These are phyloP conservation scores for Galbula dea DNA, from an alignment of 2,113 vertebrate species.

Conservation along the genomic window DNA sequence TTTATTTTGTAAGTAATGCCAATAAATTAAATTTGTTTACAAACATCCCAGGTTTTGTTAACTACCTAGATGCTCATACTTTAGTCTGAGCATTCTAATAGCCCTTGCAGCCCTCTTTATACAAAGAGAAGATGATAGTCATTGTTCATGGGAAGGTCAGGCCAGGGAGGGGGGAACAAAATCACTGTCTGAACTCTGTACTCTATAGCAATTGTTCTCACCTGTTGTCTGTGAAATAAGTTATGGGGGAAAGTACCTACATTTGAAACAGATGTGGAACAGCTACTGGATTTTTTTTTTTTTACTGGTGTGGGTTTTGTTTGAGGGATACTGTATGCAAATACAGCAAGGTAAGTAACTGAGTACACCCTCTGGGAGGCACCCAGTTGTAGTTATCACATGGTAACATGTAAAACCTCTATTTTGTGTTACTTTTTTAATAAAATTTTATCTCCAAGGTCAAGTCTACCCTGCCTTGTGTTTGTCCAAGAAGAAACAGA, in stretches of 20 bases:
- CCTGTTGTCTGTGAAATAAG: conserved; percentile 16
- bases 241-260: conserved; percentile 2
- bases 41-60: conserved; percentile 60
- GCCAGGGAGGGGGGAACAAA: conserved; percentile 5
- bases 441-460: conserved; percentile 67
- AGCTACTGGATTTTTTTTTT: neutral
- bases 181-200: conserved; percentile 26
- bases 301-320: neutral
- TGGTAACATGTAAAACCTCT: conserved; percentile 62
- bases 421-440: conserved; percentile 72
- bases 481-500: neutral
- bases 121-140: conserved; percentile 5
- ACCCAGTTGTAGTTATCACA: conserved; percentile 40
- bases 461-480: neutral
- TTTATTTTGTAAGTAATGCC: conserved; percentile 75
- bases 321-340: neutral
- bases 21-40: conserved; percentile 75
- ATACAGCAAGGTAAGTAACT: conserved; percentile 55
- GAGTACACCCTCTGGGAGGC: neutral
- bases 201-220: conserved; percentile 1
- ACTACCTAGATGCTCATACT: conserved; percentile 37
- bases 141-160: neutral
- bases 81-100: conserved; percentile 18
- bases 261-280: neutral
- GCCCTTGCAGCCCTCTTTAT: conserved; percentile 23